Evolutionary conservation across 2,888 invertebrate genomes (phyloP), one percentile per base, ranked within the genome.

Genomic region (Brachylomia viminalis): DNA sequence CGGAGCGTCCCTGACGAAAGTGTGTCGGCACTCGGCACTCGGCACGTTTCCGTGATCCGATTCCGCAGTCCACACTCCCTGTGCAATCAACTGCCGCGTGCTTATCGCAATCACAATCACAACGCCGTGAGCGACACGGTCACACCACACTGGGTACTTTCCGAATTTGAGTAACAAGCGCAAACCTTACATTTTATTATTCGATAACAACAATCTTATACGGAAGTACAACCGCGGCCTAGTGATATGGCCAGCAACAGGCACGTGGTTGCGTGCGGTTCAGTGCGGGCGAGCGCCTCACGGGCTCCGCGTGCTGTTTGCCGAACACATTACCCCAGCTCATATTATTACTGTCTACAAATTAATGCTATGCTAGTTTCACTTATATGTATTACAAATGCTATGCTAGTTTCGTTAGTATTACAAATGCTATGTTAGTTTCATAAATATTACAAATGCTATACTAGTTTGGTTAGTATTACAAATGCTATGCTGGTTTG

Each of bases 161-260:
- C 80, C 76, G 23, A 61, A 72, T 77, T 72, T 49, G 52, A 72
- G 30, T 62, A 72, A 73, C 77, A 80, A 77, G 73, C 38, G 62
- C 71, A 33, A 71, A 64, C 54, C 80, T 83, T 79, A 69, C 62
- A 82, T 83, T 83, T 72, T 69, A 72, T 83, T 75, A 83, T 75
- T 81, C 75, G 83, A 78, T 81, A 81, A 66, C 74, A 79, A 71
- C 59, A 68, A 68, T 83, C 83, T 75, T 80, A 82, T 83, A 82
- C 79, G 75, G 59, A 74, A 71, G 67, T 83, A 65, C n/a, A 49
- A 38, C 42, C 15, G 58, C 83, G 83, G 58, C 74, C 70, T 73
- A 72, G 49, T 58, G 70, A 15, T 58, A 42, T 5, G 64, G 30
- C 23, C 49, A 17, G n/a, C 38, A 45, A 33, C 10, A 8, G 20